phyloP scores from a whole-genome alignment of 64 coral and sea anemone genomes.

The Acropora tenuis region DNA sequence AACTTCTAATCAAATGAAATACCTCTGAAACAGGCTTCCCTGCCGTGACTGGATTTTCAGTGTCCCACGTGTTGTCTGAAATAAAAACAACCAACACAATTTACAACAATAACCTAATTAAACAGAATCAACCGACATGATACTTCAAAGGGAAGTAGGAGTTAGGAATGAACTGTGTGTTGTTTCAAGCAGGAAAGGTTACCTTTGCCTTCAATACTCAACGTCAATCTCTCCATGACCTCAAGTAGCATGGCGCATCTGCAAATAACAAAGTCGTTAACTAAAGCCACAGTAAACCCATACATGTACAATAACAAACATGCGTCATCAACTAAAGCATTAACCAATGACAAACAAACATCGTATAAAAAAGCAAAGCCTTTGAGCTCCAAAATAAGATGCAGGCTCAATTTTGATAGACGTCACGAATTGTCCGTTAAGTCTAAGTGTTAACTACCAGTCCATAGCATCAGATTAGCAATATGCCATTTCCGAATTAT shows the following conservation, averaged over 20 bases:
- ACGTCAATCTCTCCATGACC: constrained; percentile 65
- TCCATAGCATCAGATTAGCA: too few relatives aligned
- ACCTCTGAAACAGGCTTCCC: constrained; percentile 20
- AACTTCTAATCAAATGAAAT: neutral
- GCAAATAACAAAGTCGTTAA: neutral
- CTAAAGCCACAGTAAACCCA: neutral
- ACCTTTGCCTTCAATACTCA: constrained; percentile 62
- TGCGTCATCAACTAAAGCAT: too few relatives aligned
- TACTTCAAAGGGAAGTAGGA: too few relatives aligned
- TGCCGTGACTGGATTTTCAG: neutral
- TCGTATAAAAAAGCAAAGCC: too few relatives aligned
- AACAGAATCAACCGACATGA: neutral
- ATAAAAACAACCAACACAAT: neutral
- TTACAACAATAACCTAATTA: neutral
- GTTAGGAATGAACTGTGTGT: too few relatives aligned
- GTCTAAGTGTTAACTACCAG: too few relatives aligned
- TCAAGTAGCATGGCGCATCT: constrained; percentile 66
- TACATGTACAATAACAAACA: too few relatives aligned
- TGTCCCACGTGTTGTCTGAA: constrained; percentile 11
- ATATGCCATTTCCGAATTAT: too few relatives aligned
- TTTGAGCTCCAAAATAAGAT: too few relatives aligned
- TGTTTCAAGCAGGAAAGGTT: neutral
- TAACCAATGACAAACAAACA: too few relatives aligned
- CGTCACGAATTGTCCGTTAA: too few relatives aligned
- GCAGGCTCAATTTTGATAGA: too few relatives aligned